Evolutionary conservation across 2,888 invertebrate genomes (phyloP), one percentile per base, ranked within the genome.

Genomic region (Cheilosia impressa): DNA sequence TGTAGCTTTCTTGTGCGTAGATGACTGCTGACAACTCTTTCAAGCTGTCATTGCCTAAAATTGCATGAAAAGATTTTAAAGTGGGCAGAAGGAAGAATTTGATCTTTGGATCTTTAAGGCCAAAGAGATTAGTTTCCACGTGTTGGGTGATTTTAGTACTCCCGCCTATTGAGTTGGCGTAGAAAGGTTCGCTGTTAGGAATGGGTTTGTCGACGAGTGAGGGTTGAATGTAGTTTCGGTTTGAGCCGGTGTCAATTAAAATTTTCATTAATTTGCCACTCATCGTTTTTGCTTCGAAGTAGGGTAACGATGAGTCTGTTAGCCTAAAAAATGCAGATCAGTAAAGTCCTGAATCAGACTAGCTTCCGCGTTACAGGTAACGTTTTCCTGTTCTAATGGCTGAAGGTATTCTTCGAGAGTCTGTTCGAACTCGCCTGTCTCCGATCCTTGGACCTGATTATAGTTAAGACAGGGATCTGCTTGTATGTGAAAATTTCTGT

Each of bases 41-140:
- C 13, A 79, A 34, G 31, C 71, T 72, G 27, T 79, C 63, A 41
- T 79, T 79, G 10, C 72, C 80, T 10, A 80, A 34, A 22, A 80
- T 80, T 15, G 66, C 73, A 47, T 73, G 68, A 34, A 75, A 81
- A 17, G 73, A 68, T 55, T 45, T 24, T 47, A 81, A 41, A 2
- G 62, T 62, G 17, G 62, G 81, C 13, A 75, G 34, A n/a, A 81
- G 53, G 53, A 66, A 75, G 19, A 76, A 81, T 1, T 27, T 27
- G 27, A 27, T 27, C 27, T 27, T 27, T 27, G 27, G 27, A 5
- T 27, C 27, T 5, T 27, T 1, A 27, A 27, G 27, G 27, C 27
- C 27, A 27, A 27, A 27, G 27, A 27, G 27, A 27, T 27, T 27
- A 27, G 27, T 27, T 27, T 27, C 27, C 27, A 27, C 27, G 27